A percentile compares a stretch with the other conserved stretches of the same genome.
Conservation (phyloP, 2,888 invertebrate species). For the Leptinotarsa peninsularis region DNA sequence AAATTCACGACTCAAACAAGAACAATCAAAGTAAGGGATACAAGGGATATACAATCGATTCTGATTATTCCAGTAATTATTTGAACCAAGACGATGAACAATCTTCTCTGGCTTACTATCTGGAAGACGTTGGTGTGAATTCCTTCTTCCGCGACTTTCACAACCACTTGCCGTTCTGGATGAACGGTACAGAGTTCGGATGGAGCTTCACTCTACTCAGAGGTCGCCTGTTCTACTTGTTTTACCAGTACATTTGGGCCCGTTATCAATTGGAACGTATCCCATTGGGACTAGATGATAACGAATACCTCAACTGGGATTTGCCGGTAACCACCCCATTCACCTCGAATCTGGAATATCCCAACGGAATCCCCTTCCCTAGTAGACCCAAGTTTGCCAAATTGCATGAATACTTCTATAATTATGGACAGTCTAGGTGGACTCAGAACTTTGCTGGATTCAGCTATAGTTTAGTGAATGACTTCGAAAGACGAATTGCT, state of each 20-base stretch:
- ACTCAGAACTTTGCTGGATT: slow-evolving; percentile 67
- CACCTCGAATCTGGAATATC: slow-evolving; percentile 73
- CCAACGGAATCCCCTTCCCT: slow-evolving; percentile 76
- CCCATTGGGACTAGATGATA: slow-evolving; percentile 76
- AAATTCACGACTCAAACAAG: slow-evolving; percentile 58
- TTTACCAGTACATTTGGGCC: slow-evolving; percentile 76
- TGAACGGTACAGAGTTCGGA: slow-evolving; percentile 65
- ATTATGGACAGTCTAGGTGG: slow-evolving; percentile 56
- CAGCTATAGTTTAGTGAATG: slow-evolving; percentile 64
- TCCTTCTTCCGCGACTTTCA: slow-evolving; percentile 73
- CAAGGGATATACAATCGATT: slow-evolving; percentile 67
- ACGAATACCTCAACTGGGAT: slow-evolving; percentile 71
- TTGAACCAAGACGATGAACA: slow-evolving; percentile 68
- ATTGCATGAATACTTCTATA: slow-evolving; percentile 65
- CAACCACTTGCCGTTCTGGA: slow-evolving; percentile 74
- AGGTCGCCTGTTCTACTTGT: too few relatives aligned
- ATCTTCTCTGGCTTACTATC: slow-evolving; percentile 72
- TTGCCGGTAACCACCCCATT: slow-evolving; percentile 71
- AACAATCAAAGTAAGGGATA: neutral
- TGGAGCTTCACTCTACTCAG: slow-evolving; percentile 41
- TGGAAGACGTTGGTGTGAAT: slow-evolving; percentile 77
- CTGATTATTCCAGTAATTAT: slow-evolving; percentile 71
- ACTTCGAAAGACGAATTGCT: slow-evolving; percentile 69
- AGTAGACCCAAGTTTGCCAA: slow-evolving; percentile 72
- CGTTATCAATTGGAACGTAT: slow-evolving; percentile 83